Evolutionary conservation across 2,797 vertebrate species (phyloP).

Genomic region (Notoglanidium macrostoma): DNA sequence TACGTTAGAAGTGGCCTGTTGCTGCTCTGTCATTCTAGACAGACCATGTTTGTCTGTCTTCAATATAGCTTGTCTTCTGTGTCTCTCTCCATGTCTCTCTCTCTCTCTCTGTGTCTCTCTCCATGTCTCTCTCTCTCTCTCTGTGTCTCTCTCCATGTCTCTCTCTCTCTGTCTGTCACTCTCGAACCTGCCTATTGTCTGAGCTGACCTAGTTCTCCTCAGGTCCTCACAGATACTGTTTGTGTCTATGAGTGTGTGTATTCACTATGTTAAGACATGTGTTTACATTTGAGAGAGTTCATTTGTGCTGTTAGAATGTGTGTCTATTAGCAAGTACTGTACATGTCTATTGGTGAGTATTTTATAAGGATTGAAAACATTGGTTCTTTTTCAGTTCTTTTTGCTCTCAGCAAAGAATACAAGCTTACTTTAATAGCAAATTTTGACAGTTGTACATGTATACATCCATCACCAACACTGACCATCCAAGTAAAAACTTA

Average conservation of each 20-base stretch:
- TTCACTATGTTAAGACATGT: neutral
- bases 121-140: neutral
- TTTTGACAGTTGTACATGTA: neutral
- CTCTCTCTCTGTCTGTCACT: neutral
- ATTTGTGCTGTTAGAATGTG: neutral
- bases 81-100: neutral
- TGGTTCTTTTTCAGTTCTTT: neutral
- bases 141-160: neutral
- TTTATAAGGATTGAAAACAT: neutral
- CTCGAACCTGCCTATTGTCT: neutral
- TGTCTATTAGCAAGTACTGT: neutral
- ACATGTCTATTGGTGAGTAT: neutral
- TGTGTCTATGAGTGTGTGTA: neutral
- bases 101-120: neutral
- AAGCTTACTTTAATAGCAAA: neutral
- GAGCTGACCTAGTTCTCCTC: conserved; percentile 18
- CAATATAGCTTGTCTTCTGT: neutral
- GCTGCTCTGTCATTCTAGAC: neutral
- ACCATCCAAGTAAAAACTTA: neutral
- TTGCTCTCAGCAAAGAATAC: neutral
- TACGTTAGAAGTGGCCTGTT: neutral
- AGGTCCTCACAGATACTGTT: neutral
- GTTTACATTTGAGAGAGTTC: neutral
- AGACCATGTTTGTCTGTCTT: conserved; percentile 2
- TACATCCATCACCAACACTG: neutral